A percentile compares a stretch with the other conserved stretches of the same genome.
Evolutionary conservation across 2,113 vertebrate genomes (phyloP).

Genomic region (Falco punctatus): DNA sequence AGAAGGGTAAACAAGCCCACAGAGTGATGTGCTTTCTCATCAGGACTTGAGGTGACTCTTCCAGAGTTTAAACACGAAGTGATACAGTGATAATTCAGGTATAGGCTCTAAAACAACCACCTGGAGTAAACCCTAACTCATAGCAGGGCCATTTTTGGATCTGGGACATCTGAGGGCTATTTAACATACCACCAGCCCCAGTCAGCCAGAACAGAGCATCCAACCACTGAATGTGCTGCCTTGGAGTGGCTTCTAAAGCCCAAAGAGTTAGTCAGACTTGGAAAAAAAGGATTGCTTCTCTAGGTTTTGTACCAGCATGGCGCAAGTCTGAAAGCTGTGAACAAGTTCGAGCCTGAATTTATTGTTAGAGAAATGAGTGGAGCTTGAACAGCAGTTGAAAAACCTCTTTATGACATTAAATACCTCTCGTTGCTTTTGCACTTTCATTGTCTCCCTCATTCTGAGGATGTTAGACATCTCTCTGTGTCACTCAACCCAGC

Average conservation of each 20-base stretch:
- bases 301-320: neutral
- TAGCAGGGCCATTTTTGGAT: neutral
- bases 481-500: neutral
- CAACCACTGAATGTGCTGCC: accelerated
- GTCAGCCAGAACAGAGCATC: neutral
- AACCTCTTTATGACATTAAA: neutral
- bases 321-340: neutral
- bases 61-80: neutral
- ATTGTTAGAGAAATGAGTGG: neutral
- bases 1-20: neutral
- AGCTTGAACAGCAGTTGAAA: neutral
- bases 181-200: neutral
- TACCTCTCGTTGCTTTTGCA: neutral
- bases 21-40: neutral
- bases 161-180: neutral
- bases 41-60: neutral
- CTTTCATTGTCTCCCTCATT: accelerated
- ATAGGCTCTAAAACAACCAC: neutral
- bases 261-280: neutral
- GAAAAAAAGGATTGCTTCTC: neutral
- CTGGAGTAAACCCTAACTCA: neutral
- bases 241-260: neutral
- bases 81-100: neutral
- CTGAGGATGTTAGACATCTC: neutral
- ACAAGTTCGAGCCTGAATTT: neutral